phyloP scores from a whole-genome alignment of 2,797 vertebrate species.

The Catamblyrhynchus diadema region DNA sequence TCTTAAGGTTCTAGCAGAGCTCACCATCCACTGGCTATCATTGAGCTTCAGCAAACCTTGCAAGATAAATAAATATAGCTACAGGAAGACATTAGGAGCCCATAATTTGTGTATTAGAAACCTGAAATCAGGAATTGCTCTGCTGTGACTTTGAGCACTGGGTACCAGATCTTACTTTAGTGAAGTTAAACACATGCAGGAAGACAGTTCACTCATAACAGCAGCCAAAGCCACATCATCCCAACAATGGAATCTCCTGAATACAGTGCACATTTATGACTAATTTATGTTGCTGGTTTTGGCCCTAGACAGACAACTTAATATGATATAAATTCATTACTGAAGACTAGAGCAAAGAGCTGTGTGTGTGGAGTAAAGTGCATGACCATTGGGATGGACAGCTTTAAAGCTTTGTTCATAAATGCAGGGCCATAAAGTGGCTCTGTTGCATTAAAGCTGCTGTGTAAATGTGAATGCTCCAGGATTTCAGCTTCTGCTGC shows the following conservation, averaged over 20 bases:
- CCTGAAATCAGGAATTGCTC: background rate
- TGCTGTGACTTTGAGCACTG: background rate
- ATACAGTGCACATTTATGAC: background rate
- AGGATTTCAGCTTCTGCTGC: background rate
- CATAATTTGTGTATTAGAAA: background rate
- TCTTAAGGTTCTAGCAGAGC: background rate
- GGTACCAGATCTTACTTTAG: background rate
- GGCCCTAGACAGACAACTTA: background rate
- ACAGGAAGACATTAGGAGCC: background rate
- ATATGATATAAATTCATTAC: background rate
- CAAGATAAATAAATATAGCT: background rate
- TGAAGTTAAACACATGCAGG: background rate
- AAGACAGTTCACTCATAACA: background rate
- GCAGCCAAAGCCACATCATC: background rate
- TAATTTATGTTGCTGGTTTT: background rate
- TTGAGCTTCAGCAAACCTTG: background rate
- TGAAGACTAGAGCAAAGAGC: background rate
- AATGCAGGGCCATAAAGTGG: background rate
- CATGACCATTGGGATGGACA: background rate
- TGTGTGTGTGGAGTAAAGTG: background rate
- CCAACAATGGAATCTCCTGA: background rate
- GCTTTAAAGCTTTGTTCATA: background rate
- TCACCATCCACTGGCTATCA: background rate
- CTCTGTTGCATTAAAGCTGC: background rate
- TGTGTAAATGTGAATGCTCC: background rate